Percentiles rank a stretch among this genome's conserved stretches.
These are phyloP conservation scores for Sylvilagus bachmani DNA, from an alignment of 2,113 vertebrate species.

Conservation along the genomic window DNA sequence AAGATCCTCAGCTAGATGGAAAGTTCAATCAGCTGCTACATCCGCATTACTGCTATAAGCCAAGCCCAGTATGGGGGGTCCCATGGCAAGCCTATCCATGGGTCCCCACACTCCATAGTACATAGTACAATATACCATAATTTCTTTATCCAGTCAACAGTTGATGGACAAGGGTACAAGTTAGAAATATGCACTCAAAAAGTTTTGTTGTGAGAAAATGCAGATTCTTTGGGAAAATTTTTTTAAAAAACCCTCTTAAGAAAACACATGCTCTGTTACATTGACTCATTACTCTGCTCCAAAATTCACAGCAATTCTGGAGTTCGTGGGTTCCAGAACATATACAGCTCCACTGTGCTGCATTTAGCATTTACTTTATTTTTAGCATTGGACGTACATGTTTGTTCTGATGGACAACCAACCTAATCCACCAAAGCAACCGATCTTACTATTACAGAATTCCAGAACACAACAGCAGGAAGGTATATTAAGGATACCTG, in stretches of 20 bases:
- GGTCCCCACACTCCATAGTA: too few species aligned
- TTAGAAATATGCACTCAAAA: not conserved
- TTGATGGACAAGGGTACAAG: not conserved
- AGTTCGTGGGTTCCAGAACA: not conserved
- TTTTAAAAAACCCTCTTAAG: not conserved
- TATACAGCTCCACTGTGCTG: not conserved
- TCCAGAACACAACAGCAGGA: not conserved
- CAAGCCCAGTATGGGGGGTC: too few species aligned
- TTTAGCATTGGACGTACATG: not conserved
- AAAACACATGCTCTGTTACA: not conserved
- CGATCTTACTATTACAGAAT: not conserved
- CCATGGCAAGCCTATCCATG: too few species aligned
- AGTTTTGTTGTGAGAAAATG: slow-evolving; percentile 7
- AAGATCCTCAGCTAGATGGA: too few species aligned
- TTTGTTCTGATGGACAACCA: not conserved
- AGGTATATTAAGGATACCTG: not conserved
- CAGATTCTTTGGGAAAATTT: not conserved
- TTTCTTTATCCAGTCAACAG: too few species aligned
- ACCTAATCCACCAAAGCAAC: not conserved
- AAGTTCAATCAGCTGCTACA: too few species aligned
- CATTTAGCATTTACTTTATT: not conserved
- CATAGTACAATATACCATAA: too few species aligned
- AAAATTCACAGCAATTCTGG: not conserved
- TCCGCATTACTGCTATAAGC: too few species aligned
- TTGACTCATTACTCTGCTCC: not conserved